Evolutionary conservation across 2,113 vertebrate genomes (phyloP), one percentile per base, ranked within the genome.

Genomic region (Ascaphus truei): DNA sequence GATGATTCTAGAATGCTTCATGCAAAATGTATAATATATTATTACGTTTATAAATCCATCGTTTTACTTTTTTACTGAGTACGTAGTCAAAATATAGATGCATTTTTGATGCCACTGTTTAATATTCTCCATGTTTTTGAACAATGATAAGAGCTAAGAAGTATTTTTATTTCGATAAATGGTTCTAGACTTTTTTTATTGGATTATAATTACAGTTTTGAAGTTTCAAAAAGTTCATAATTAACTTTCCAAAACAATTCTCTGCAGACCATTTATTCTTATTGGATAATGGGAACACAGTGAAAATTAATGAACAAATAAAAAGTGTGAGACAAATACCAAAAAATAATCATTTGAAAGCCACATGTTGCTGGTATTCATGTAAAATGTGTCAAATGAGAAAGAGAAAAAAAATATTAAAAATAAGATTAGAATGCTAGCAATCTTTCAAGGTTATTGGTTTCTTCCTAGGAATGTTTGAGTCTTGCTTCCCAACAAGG

Each of bases 401-500:
- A 31, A 33, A 9, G n/a, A 8, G 4, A 16, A n/a, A 6, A 26
- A 15, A 52, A 33, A 18, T n/a, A n/a, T 15, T 33, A 53, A 29
- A 33, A 33, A 18, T 16, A 20, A 16, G n/a, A n/a, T n/a, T 55
- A 15, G 7, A 37, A 23, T n/a, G n/a, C 11, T 41, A 1, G 6
- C 41, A 18, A 3, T 31, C 2, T 78, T 80, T 68, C 68, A 69
- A 68, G 43, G 69, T 5, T 8, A 16, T 3, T 13, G 26, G 48
- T 22, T 68, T 72, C 36, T 62, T 73, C 65, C 57, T 62, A 67
- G 57, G 58, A 77, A 64, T 56, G 23, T 76, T 58, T 39, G 57
- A 69, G 0, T 66, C 72, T 72, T 58, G 22, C 37, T 66, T 77
- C 72, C 71, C 26, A 61, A 33, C 73, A 39, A 25, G 2, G 7